These are phyloP conservation scores for Electrophaes corylata DNA, from an alignment of 2,888 invertebrate species.

Conservation along the genomic window DNA sequence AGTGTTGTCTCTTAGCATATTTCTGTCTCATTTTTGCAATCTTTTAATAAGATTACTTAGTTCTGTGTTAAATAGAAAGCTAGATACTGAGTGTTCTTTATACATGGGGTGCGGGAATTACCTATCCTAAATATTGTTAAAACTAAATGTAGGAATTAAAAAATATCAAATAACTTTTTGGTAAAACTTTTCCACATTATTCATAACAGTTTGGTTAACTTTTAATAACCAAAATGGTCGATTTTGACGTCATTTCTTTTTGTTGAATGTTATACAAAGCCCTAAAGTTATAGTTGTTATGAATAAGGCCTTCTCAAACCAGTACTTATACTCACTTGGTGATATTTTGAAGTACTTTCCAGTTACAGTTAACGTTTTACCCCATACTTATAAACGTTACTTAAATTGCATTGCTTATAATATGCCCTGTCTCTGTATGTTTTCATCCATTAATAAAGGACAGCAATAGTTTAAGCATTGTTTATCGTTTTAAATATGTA, in stretches of 20 bases:
- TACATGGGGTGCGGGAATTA: not conserved
- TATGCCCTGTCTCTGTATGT: not conserved
- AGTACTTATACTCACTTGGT: slow-evolving; percentile 9
- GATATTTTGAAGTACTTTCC: not conserved
- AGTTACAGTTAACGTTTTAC: not conserved
- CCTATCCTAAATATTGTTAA: slow-evolving; percentile 1
- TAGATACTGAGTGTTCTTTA: slow-evolving; percentile 21
- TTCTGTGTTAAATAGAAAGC: slow-evolving; percentile 10
- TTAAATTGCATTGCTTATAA: not conserved
- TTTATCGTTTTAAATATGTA: not conserved
- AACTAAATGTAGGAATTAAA: not conserved
- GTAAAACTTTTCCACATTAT: not conserved
- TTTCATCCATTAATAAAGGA: not conserved
- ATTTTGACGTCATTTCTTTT: not conserved
- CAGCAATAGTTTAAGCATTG: not conserved
- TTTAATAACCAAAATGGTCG: no score
- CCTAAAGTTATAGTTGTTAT: no score
- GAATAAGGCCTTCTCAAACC: not conserved
- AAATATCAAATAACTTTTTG: not conserved
- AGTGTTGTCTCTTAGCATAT: slow-evolving; percentile 13
- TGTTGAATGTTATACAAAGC: not conserved
- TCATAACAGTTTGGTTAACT: not conserved
- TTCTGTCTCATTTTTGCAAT: not conserved
- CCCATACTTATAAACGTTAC: not conserved
- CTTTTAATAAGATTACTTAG: not conserved